Evolutionary conservation across 2,113 vertebrate genomes (phyloP), one percentile per base, ranked within the genome.

Genomic region (Ondatra zibethicus): DNA sequence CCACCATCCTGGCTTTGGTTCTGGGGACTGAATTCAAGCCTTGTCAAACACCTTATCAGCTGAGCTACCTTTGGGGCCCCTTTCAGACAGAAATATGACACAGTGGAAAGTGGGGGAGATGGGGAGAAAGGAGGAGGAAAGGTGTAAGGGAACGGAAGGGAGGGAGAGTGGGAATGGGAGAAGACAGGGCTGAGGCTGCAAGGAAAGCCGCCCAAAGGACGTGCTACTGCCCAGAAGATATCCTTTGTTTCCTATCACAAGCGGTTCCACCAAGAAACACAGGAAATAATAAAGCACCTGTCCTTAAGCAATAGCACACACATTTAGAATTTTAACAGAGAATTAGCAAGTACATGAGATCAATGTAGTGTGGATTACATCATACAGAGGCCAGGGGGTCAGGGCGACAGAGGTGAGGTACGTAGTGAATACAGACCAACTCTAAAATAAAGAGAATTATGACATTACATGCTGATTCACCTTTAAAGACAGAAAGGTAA

Each of bases 381-480:
- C 33, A 68, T 16, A 73, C 36, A 50, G 81, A 66, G 63, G 9
- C 25, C 81, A 70, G 55, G 50, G 36, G 31, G 58, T 63, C 36
- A 66, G 27, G 47, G 11, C 11, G 12, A 52, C 0, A 29, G 47
- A 73, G 19, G 21, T 10, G 66, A 47, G 66, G 55, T 31, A 27
- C 80, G 55, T 50, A 84, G 13, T 88, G 16, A 90, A 73, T 55
- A 45, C 91, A 23, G 39, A 77, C 39, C 39, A 66, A 45, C 42
- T 95, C 81, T 68, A 63, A 97, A 86, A 84, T 73, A 25, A 65
- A 73, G 36, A 85, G 42, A 52, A 70, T 85, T 63, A 85, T 19
- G 39, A 92, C 76, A 86, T 45, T 66, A 77, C 61, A 90, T 66
- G n/a, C 7, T 50, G 21, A 80, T 55, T 87, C 68, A 23, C 14